These are phyloP conservation scores for Illadopsis cleaveri DNA, from an alignment of 2,113 vertebrate species.

Conservation along the genomic window DNA sequence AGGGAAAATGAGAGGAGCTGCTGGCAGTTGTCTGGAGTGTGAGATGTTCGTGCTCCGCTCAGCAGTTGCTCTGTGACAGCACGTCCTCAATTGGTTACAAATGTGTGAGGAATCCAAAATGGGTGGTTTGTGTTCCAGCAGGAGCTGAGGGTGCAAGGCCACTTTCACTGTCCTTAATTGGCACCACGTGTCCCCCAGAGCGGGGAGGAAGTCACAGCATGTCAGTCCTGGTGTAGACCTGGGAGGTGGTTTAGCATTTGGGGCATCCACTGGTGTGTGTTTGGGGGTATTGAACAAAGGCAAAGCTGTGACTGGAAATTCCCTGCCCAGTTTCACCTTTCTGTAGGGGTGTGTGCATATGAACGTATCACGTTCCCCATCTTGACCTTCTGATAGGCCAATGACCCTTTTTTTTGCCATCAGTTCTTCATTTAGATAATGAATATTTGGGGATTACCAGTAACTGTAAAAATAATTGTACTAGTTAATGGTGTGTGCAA, in stretches of 20 bases:
- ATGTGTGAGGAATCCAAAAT: background rate
- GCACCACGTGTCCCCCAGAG: background rate
- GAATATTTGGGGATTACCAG: conserved; percentile 54
- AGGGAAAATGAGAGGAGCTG: background rate
- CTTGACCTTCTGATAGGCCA: background rate
- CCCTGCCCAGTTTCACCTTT: background rate
- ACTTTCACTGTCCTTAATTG: background rate
- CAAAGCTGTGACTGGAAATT: background rate
- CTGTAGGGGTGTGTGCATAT: background rate
- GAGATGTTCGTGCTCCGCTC: background rate
- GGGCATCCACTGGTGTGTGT: rapidly evolving
- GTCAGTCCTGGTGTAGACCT: rapidly evolving
- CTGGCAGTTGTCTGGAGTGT: background rate
- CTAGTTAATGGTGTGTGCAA: background rate
- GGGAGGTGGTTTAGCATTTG: rapidly evolving
- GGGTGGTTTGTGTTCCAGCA: background rate
- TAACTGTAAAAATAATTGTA: background rate
- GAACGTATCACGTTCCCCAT: background rate
- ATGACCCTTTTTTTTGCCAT: background rate
- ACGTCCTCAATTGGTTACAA: background rate
- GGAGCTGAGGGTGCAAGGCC: background rate
- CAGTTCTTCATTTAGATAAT: background rate
- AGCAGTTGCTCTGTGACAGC: background rate
- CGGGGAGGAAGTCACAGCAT: background rate
- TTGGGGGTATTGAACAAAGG: background rate